A percentile compares a stretch with the other conserved stretches of the same genome.
Conservation (phyloP, 2,888 invertebrate genomes). For the Keiferia lycopersicella region DNA sequence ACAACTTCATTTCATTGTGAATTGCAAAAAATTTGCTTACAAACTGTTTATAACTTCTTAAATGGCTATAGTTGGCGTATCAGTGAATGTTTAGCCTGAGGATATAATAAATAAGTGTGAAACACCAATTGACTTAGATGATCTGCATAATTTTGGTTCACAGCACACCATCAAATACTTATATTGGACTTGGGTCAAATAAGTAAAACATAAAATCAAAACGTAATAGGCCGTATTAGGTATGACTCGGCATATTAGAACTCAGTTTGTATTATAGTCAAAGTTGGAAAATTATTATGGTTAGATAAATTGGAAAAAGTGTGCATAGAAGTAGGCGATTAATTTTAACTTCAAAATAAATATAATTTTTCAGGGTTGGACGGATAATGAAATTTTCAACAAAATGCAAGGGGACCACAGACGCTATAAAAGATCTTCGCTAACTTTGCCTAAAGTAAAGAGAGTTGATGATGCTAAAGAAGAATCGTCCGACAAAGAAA, state of each 20-base stretch:
- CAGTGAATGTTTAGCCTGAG: neutral
- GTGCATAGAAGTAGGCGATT: too few species aligned
- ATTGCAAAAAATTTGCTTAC: neutral
- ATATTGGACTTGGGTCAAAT: neutral
- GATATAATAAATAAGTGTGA: neutral
- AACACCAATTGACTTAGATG: slow-evolving; percentile 4
- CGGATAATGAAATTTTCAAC: slow-evolving; percentile 67
- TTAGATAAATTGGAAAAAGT: too few species aligned
- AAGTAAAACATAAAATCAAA: neutral
- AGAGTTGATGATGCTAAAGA: slow-evolving; percentile 64
- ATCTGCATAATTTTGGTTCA: neutral
- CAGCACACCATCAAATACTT: neutral
- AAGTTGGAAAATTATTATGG: too few species aligned
- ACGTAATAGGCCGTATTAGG: neutral
- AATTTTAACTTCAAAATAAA: too few species aligned
- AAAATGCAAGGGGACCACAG: slow-evolving; percentile 59
- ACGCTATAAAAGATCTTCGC: slow-evolving; percentile 63
- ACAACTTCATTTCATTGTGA: neutral
- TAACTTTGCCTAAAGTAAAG: slow-evolving; percentile 77
- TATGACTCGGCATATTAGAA: too few species aligned
- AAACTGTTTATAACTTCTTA: neutral
- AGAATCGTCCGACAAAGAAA: slow-evolving; percentile 50
- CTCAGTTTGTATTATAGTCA: too few species aligned
- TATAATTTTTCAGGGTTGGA: slow-evolving; percentile 69
- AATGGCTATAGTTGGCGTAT: neutral